Base-by-base conservation (phyloP, 2,888 invertebrate genomes). In the Ichneumon xanthorius region DNA sequence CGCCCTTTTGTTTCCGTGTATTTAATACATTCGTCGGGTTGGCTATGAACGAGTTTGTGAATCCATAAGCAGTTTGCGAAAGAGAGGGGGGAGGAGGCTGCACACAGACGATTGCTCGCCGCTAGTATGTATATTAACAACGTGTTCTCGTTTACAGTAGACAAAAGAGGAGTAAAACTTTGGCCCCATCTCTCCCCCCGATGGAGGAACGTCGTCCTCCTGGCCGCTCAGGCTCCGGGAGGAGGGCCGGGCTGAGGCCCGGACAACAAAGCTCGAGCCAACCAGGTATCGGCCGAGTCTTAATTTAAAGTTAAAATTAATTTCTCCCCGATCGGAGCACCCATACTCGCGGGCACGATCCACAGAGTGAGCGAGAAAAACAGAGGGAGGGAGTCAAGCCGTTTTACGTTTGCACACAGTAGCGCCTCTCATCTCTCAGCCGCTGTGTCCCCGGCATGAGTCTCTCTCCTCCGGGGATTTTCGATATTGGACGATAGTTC, bases 281-380 rank as follows among this genome's bases (percentile, higher is more conserved):
- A 90, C 91, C 92, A 92, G 92, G 92, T 93, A 93, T 93, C 92
- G 91, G 90, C 89, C 90, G 91, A 92, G 92, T 93, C 92, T 93
- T 93, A 93, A 94, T 94, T 94, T 94, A 94, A 94, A 94, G 92
- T 94, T 93, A 89, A 93, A 93, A 94, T 94, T 93, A 93, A 94
- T 93, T 93, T 93, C 92, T 92, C 89, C 90, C 88, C 87, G 87
- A 87, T 84, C 82, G 85, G 61, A 73, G 77, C 75, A 58, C 68
- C 77, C 77, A 80, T 63, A 30, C 68, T 82, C 72, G 73, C 53
- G 33, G 61, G 67, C 63, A 71, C 65, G 58, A 63, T 79, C 82
- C 55, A 65, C 80, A 67, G 67, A 22, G 40, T 16, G 37, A 14
- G 48, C 5, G 30, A 50, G 33, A 63, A 22, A 65, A 50, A 67